Percentiles rank a stretch among this genome's conserved stretches.
These are phyloP conservation scores for Parelbella ahira DNA, from an alignment of 2,888 invertebrate genomes.

Conservation along the genomic window DNA sequence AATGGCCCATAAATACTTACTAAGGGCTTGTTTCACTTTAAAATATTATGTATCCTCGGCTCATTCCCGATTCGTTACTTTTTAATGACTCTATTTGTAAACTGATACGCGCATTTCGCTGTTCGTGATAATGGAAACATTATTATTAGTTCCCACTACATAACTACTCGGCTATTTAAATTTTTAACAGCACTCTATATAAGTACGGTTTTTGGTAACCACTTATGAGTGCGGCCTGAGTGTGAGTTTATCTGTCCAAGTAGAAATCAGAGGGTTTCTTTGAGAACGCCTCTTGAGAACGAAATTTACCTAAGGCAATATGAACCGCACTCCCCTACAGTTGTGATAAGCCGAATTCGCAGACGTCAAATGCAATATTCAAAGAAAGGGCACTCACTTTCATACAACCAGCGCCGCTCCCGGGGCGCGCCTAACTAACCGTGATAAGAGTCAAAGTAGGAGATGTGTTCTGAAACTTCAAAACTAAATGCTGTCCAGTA, in stretches of 20 bases:
- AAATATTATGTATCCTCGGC: slow-evolving; percentile 32
- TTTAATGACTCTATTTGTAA: slow-evolving; percentile 49
- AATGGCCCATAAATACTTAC: slow-evolving; percentile 47
- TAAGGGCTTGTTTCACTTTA: slow-evolving; percentile 38
- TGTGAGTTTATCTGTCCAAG: slow-evolving; percentile 6
- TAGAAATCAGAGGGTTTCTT: slow-evolving; percentile 11
- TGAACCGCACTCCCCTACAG: slow-evolving; percentile 34
- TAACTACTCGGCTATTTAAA: no score
- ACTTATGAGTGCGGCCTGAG: no score
- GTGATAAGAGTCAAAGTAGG: slow-evolving; percentile 62
- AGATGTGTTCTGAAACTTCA: slow-evolving; percentile 50
- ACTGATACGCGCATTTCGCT: slow-evolving; percentile 4
- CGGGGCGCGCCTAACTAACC: slow-evolving; percentile 60
- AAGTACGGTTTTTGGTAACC: no score
- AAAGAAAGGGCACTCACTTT: slow-evolving; percentile 58
- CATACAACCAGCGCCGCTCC: slow-evolving; percentile 49
- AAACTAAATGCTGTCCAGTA: slow-evolving; percentile 53
- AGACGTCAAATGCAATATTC: slow-evolving; percentile 22
- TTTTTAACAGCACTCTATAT: no score
- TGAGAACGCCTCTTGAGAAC: slow-evolving; percentile 26
- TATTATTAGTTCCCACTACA: no score
- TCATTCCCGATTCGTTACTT: slow-evolving; percentile 35
- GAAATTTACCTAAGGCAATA: slow-evolving; percentile 44
- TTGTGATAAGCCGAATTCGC: slow-evolving; percentile 53
- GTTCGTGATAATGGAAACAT: slow-evolving; percentile 7